Base-by-base conservation (phyloP, 2,113 vertebrate species). In the Pollimyrus isidori region DNA sequence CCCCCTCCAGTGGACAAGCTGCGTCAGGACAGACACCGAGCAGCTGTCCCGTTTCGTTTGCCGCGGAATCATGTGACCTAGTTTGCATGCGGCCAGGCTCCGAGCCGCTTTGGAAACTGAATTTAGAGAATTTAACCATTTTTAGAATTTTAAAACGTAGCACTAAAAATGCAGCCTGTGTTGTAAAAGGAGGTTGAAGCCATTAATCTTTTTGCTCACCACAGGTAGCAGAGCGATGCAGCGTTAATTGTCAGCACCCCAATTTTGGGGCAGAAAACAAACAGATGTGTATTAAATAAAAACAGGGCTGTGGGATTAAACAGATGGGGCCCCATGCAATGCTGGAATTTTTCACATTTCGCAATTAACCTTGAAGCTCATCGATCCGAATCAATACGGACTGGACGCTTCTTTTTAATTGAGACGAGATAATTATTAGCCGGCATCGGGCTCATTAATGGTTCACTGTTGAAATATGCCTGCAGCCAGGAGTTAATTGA, bases 281-380 rank as follows among this genome's bases (percentile, higher is more conserved):
- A 87, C 85, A 87, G 48, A 87, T 53, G 85, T 53, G 48, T 53
- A 87, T 48, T 84, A 42, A 88, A 58, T 52, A 30, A n/a, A 83
- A 87, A 88, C n/a, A 49, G 23, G 46, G 21, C 46, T 7, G 2
- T 23, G 50, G 89, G 89, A 86, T 56, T 89, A 76, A 86, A 88
- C 73, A 86, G 87, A 91, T 58, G 88, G 88, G 45, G 48, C 65
- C 88, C 39, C 42, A 84, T 49, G 83, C 91, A 91, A 88, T 90
- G 90, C 82, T 90, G 89, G 92, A 94, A 92, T 93, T 91, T 92
- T 92, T 23, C 49, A 42, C 17, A 88, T 93, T 92, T 95, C 91
- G 92, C 93, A 96, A 95, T 96, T 95, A 95, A 95, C 94, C 94
- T 95, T 94, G 94, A 94, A 94, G 93, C 93, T 95, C 94, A 95